Base-by-base conservation (phyloP, 2,113 vertebrate species). In the Neofelis nebulosa region DNA sequence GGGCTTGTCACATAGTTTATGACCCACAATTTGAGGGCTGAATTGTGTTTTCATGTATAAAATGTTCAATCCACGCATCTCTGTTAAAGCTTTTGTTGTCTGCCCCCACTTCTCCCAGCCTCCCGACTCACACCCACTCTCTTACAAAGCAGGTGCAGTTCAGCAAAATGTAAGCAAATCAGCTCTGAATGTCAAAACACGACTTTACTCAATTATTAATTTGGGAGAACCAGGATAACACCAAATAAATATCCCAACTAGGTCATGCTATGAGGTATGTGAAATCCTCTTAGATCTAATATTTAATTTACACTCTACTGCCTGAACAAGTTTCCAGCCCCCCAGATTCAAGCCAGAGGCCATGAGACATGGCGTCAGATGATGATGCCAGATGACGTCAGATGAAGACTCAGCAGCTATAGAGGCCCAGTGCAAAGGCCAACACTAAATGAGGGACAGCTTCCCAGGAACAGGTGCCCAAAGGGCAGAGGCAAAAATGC, bases 131-230 rank as follows among this genome's bases (percentile, higher is more conserved):
- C 73, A 76, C 63, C 14, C 79, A 93, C 68, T 92, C n/a, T 19
- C 38, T 66, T 91, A 19, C 52, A 78, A 66, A 83, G 73, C 83
- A 96, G 69, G 38, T 91, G 33, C 65, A 52, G 4, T 68, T 92
- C 61, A 66, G 10, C 29, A 87, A 61, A 90, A 96, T 65, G 89
- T 82, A 92, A 92, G 69, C 74, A 95, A 79, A 92, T 93, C 92
- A 66, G n/a, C 33, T 93, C 63, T 45, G n/a, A 83, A 71, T 84
- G 68, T 87, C 94, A 89, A 96, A 98, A 91, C 8, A 74, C 18
- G 76, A 91, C 87, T 97, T 93, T 96, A 81, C n/a, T 90, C 65
- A 80, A 33, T 94, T 92, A 87, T 85, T 96, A 80, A 85, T 92
- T 78, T 55, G 68, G 19, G 36, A 91, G 79, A 96, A 91, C 71